These are phyloP conservation scores for Papilio polytes DNA, from an alignment of 1,140 invertebrate genomes.

Conservation along the genomic window DNA sequence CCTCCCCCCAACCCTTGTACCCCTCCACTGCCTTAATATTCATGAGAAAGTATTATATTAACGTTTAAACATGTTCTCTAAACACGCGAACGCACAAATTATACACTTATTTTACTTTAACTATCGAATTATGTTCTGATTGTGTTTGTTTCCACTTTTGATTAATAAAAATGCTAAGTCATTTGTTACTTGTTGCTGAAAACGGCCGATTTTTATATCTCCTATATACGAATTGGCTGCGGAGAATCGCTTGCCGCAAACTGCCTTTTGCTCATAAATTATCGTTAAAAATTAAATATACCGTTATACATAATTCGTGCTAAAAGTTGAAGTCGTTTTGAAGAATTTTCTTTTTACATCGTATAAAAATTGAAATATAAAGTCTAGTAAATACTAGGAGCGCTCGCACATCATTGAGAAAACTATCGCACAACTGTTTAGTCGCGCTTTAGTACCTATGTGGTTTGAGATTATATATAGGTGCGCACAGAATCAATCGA, in stretches of 20 bases:
- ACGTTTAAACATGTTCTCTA: constrained; percentile 31
- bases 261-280: background rate
- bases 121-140: background rate
- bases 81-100: constrained; percentile 33
- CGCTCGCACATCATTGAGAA: no score
- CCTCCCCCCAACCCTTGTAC: background rate
- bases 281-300: background rate
- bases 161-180: background rate
- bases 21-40: constrained; percentile 25
- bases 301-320: background rate
- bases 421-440: no score
- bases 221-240: background rate
- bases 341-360: no score
- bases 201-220: background rate
- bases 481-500: no score
- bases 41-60: constrained; percentile 39
- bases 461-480: no score
- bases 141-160: background rate
- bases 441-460: no score
- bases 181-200: background rate
- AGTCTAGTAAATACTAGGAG: no score
- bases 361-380: no score
- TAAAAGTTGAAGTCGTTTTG: background rate
- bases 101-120: constrained; percentile 23
- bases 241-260: background rate